Evolutionary conservation across 2,797 vertebrate genomes (phyloP), one percentile per base, ranked within the genome.

Genomic region (Mycteria americana): DNA sequence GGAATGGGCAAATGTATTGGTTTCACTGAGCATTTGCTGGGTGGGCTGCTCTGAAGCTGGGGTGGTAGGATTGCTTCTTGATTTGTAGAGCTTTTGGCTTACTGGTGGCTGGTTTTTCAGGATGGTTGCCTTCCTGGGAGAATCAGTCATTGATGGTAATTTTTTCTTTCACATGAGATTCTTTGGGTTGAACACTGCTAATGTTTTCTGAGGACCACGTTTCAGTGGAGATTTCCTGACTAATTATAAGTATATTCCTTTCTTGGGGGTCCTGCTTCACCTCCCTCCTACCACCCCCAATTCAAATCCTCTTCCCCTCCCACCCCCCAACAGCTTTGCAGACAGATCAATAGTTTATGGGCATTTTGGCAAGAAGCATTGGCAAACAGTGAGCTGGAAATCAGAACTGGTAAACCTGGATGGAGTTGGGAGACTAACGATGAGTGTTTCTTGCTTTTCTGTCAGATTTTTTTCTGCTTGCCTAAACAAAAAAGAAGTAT

Each of bases 151-250:
- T n/a, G n/a, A n/a, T n/a, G 16, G 10, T 28, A 48, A 15, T 5
- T 54, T 45, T 51, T 92, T 39, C 10, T 74, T 87, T 75, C 19
- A 25, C 43, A 2, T n/a, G 43, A 22, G 8, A 11, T 45, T 50
- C 21, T 35, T 45, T 56, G 62, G 30, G 19, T 57, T 31, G 28
- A 46, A 6, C 0, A 0, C 65, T 25, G 1, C 43, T 10, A 43
- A 8, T 59, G 53, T 50, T 41, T 65, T 50, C 50, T 64, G 56
- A 48, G 41, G 11, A 24, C 17, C 6, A 4, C 24, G 13, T 31
- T 5, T 8, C 37, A 9, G 15, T 27, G 43, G 28, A 68, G 43
- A 50, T 59, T 46, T 85, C 23, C 50, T 53, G 37, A 22, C 19
- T 43, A 45, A 16, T 69, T n/a, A 22, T 19, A 50, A 65, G 11